Evolutionary conservation across 30 jellyfish, hydroid and myxozoan genomes (phyloP).

Genomic region (Rhopilema esculentum): DNA sequence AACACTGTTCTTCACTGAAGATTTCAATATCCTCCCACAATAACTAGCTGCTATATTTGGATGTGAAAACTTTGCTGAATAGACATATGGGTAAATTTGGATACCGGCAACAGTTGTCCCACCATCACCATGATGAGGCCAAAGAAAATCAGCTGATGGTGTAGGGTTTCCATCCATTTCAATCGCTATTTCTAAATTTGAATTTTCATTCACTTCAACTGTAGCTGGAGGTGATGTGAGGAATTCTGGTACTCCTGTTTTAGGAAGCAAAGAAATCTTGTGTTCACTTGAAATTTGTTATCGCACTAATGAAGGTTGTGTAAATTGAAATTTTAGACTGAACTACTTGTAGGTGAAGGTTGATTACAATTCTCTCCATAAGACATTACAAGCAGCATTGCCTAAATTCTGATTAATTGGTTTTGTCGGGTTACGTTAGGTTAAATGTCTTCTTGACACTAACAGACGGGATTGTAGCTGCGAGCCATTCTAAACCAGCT

Average conservation of each 20-base stretch:
- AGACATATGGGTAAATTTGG: constrained; percentile 2
- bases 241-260: constrained; percentile 15
- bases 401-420: too few relatives aligned
- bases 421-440: too few relatives aligned
- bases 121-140: constrained; percentile 24
- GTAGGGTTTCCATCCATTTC: constrained; percentile 43
- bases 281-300: too few relatives aligned
- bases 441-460: not conserved
- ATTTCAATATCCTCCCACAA: constrained; percentile 28
- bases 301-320: too few relatives aligned
- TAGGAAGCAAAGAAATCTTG: too few relatives aligned
- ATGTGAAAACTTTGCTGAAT: constrained; percentile 6
- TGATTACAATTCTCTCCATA: too few relatives aligned
- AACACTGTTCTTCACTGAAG: constrained; percentile 11
- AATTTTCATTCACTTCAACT: not conserved
- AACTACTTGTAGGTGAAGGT: too few relatives aligned
- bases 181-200: constrained; percentile 5
- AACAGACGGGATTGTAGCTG: too few relatives aligned
- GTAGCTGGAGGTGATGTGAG: not conserved
- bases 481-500: too few relatives aligned
- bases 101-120: not conserved
- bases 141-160: constrained; percentile 29
- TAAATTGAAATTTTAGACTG: too few relatives aligned
- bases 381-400: too few relatives aligned
- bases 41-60: constrained; percentile 14